Evolutionary conservation across 1,140 invertebrate genomes (phyloP), one percentile per base, ranked within the genome.

Genomic region (Drosophila willistoni): DNA sequence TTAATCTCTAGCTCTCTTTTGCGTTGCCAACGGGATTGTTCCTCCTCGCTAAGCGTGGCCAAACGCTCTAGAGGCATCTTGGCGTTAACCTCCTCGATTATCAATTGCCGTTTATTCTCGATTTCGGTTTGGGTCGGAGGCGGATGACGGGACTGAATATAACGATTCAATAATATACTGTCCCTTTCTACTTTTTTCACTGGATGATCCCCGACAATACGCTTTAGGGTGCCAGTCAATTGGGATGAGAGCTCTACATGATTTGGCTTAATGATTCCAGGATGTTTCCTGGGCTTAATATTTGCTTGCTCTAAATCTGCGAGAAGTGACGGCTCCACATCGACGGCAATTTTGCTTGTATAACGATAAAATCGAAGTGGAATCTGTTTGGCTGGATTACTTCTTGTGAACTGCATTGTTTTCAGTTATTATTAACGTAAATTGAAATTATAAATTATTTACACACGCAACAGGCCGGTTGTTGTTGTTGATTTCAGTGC

Each of bases 251-350:
- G 80, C 9, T 80, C 42, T 10, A 94, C 90, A 9, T 91, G 93
- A 12, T 93, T 92, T 33, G 91, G 91, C 12, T 94, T 92, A 9
- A 94, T 92, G 59, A 89, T 77, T 1, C 96, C 96, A 14, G 95
- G 95, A 93, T 96, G 96, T 72, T 94, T 93, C 63, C 93, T 93
- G 10, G 95, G 94, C 91, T 96, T 96, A n/a, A 94, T 91, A 64
- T 92, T 82, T 9, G 94, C 91, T 19, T 93, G 92, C 47, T 94
- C 93, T 44, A 96, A 92, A 65, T 92, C 92, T 10, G 94, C 85
- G 54, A 93, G 78, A 12, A 95, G 80, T 34, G 76, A 80, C 22
- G 93, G 86, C 74, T 94, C 93, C 7, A 95, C 85, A 71, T 91
- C 84, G 3, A 93, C 91, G 65, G 93, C 93, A 12, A 93, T 90